Base-by-base conservation (phyloP, 1,140 invertebrate species). In the Probaryconus sp. region DNA sequence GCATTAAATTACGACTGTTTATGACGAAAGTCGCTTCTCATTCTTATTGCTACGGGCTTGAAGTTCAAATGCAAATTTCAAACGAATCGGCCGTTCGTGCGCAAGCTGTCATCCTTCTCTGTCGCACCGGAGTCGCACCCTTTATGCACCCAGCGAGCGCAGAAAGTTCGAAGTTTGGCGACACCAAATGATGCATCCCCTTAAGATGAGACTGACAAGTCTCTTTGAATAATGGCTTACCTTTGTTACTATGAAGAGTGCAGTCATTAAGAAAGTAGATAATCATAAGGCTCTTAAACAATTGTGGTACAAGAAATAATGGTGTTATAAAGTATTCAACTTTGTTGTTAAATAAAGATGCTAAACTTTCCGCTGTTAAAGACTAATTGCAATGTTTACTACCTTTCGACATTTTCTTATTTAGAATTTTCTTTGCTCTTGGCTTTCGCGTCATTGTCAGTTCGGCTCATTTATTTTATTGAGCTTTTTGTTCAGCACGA, bases 1-100 rank as follows among this genome's bases (percentile, higher is more conserved):
- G 72, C 73, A 79, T 80, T 78, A 81, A 81, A 81, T 82, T 82
- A 81, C 78, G 55, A 58, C 56, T 51, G 70, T 81, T 82, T 80
- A 82, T 78, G 79, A 76, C 67, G 30, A 70, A 70, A 76, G 69
- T 70, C 65, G 58, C 63, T 75, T 53, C 33, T 71, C 48, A 75
- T 75, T 79, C 78, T 76, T 79, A 79, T 79, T 77, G 72, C 75
- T 50, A 76, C 72, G 70, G 50, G 72, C 60, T 68, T 43, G 47
- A 58, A 64, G 78, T 77, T 73, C 68, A 73, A 77, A 80, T 78
- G 76, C 73, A 78, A 80, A 80, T 80, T 77, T 77, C 51, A 70
- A 73, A 73, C 60, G 50, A 73, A 69, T 73, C 65, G 55, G 31
- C 42, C 35, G 60, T 73, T 73, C 58, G 61, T 70, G 75, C 60